Evolutionary conservation across 2,797 vertebrate species (phyloP).

Genomic region (Sebastes goodei): DNA sequence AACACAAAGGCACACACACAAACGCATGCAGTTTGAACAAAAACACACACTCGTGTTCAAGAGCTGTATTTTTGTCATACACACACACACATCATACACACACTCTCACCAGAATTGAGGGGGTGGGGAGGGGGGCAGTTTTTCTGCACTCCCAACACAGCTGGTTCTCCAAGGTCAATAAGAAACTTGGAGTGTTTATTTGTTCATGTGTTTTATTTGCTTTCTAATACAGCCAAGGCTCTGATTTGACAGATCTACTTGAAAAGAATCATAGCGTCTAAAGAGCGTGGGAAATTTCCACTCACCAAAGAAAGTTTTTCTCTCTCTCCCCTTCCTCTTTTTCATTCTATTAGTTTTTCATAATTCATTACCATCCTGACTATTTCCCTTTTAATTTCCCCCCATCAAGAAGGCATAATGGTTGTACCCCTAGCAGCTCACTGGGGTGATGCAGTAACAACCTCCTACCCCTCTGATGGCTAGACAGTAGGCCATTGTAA

Average conservation of each 20-base stretch:
- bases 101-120: slow-evolving; percentile 16
- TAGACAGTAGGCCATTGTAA: slow-evolving; percentile 81
- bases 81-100: slow-evolving; percentile 30
- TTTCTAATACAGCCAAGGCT: slow-evolving; percentile 62
- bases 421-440: slow-evolving; percentile 59
- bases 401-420: slow-evolving; percentile 31
- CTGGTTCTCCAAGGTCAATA: slow-evolving; percentile 73
- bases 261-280: slow-evolving; percentile 62
- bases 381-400: slow-evolving; percentile 47
- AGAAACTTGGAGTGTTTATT: slow-evolving; percentile 74
- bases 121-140: slow-evolving; percentile 42
- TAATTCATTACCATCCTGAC: slow-evolving; percentile 59
- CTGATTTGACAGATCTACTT: slow-evolving; percentile 69
- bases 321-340: slow-evolving; percentile 13
- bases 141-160: slow-evolving; percentile 69
- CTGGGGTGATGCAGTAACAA: slow-evolving; percentile 67
- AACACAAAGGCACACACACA: slow-evolving; percentile 6
- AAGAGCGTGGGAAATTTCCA: slow-evolving; percentile 73
- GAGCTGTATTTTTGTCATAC: slow-evolving; percentile 16
- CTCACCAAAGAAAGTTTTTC: slow-evolving; percentile 37
- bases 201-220: slow-evolving; percentile 74
- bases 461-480: slow-evolving; percentile 69
- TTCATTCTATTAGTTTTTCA: slow-evolving; percentile 61
- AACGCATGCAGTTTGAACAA: slow-evolving; percentile 13
- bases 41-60: slow-evolving; percentile 32